Evolutionary conservation across 2,888 invertebrate genomes (phyloP).

Genomic region (Xestia xanthographa): DNA sequence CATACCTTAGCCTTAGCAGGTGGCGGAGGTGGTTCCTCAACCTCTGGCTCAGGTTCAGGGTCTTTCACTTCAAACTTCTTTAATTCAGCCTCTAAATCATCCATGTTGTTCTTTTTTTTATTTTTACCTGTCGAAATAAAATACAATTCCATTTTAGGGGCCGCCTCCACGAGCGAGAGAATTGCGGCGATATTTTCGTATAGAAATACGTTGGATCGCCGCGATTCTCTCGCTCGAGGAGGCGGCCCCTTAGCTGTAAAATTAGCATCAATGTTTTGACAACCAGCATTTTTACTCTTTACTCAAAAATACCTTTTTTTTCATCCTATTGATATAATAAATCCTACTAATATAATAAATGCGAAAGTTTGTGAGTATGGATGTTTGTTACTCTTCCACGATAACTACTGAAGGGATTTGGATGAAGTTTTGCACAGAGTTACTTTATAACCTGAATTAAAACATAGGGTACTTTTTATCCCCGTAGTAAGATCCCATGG

Average conservation of each 20-base stretch:
- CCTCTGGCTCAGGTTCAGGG: constrained; percentile 76
- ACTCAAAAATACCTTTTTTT: neutral
- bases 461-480: no score
- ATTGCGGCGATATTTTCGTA: no score
- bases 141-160: neutral
- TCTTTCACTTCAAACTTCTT: constrained; percentile 87
- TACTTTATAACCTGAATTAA: no score
- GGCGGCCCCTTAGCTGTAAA: neutral
- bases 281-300: neutral
- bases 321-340: neutral
- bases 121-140: constrained; percentile 76
- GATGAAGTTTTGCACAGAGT: no score
- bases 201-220: no score
- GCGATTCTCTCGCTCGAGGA: no score
- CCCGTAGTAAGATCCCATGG: no score
- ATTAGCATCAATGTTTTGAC: neutral
- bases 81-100: constrained; percentile 86
- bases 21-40: constrained; percentile 63
- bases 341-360: no score
- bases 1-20: constrained; percentile 74
- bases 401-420: no score
- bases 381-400: no score
- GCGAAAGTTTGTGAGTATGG: no score
- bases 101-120: constrained; percentile 85
- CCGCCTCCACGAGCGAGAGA: no score